phyloP scores from a whole-genome alignment of 1,140 invertebrate species.

The Drosophila nebulosa region DNA sequence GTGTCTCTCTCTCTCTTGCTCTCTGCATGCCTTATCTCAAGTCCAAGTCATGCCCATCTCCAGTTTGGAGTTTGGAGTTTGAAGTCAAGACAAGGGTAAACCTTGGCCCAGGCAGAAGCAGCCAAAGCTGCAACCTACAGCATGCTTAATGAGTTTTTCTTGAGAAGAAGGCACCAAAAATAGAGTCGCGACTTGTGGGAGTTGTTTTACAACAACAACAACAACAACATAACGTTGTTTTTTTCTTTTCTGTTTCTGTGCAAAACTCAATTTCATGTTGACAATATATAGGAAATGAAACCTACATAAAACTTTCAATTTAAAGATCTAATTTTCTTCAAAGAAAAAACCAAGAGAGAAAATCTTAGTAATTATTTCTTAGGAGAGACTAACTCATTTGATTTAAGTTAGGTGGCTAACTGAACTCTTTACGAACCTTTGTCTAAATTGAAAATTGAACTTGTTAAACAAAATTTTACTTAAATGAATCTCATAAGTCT shows the following conservation, averaged over 20 bases:
- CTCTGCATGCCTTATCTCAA: constrained; percentile 42
- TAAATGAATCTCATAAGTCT: too few relatives aligned
- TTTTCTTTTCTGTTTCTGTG: not conserved
- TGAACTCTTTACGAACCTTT: too few relatives aligned
- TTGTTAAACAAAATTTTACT: not conserved
- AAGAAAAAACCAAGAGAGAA: too few relatives aligned
- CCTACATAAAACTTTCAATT: not conserved
- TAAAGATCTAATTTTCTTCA: too few relatives aligned
- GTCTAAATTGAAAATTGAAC: too few relatives aligned
- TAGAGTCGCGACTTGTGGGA: constrained; percentile 3
- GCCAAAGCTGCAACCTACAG: not conserved
- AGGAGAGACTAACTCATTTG: too few relatives aligned
- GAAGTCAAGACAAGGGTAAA: constrained; percentile 24
- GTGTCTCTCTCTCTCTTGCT: not conserved
- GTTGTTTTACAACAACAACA: constrained; percentile 10
- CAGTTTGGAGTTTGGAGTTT: not conserved
- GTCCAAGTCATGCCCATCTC: constrained; percentile 62
- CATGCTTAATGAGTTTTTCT: constrained; percentile 50
- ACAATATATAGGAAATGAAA: not conserved
- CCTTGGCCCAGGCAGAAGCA: constrained; percentile 61
- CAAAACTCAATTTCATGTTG: not conserved
- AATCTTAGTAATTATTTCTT: too few relatives aligned
- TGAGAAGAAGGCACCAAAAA: constrained; percentile 22
- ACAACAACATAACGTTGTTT: too few relatives aligned
- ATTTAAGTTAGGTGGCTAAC: too few relatives aligned